Conservation (phyloP, 1,140 invertebrate species). For the Druon quercuslanigerum region DNA sequence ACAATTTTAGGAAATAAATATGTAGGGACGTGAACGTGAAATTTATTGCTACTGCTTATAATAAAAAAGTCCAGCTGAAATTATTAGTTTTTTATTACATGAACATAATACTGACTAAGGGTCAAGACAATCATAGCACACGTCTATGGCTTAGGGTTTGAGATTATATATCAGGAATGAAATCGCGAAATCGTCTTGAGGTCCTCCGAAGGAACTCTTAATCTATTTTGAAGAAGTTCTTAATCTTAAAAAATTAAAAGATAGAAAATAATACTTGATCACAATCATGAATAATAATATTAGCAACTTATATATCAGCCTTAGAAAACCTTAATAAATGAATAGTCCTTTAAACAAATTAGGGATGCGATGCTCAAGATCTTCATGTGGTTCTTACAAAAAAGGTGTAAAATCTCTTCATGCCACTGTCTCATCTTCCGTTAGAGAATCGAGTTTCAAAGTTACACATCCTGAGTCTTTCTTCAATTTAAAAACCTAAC, state of each 20-base stretch:
- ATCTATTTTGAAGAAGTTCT: no score
- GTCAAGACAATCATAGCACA: constrained; percentile 68
- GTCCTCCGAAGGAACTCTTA: background rate
- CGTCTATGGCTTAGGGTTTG: constrained; percentile 57
- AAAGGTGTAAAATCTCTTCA: constrained; percentile 16
- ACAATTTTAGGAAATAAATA: no score
- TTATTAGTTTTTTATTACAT: constrained; percentile 66
- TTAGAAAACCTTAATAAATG: constrained; percentile 51
- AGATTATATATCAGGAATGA: background rate
- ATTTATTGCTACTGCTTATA: constrained; percentile 31
- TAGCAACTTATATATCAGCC: constrained; percentile 52
- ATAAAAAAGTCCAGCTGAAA: constrained; percentile 48
- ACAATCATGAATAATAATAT: background rate
- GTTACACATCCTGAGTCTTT: constrained; percentile 5
- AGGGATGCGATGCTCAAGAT: constrained; percentile 49
- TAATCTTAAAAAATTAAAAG: no score
- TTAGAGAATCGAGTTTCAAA: background rate
- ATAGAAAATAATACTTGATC: no score
- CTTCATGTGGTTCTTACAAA: background rate
- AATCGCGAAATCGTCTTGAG: constrained; percentile 3
- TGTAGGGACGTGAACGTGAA: no score
- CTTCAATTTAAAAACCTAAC: constrained; percentile 68
- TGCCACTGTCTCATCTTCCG: background rate
- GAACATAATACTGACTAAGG: constrained; percentile 70
- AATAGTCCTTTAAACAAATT: constrained; percentile 47